Conservation (phyloP, 2,113 vertebrate species). For the Malurus melanocephalus region DNA sequence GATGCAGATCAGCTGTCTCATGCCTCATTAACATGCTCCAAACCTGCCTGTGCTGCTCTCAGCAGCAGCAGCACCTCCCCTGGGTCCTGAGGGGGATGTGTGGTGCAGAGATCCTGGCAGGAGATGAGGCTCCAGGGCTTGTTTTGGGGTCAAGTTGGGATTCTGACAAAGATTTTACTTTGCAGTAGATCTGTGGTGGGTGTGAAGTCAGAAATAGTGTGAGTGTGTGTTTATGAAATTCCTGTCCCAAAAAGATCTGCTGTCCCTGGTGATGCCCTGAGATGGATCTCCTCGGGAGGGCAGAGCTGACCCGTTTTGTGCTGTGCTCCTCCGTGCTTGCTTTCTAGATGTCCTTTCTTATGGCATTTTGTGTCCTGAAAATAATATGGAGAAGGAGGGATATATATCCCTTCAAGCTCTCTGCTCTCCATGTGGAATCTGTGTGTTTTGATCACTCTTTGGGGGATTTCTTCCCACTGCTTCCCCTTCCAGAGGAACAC, state of each 20-base stretch:
- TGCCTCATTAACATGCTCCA: not conserved
- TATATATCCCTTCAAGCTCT: not conserved
- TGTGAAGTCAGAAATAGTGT: not conserved
- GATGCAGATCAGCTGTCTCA: constrained; percentile 4
- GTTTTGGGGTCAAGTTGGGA: not conserved
- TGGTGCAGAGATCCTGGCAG: fast-evolving
- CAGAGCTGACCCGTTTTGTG: fast-evolving
- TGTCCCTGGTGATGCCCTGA: not conserved
- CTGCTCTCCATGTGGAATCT: not conserved
- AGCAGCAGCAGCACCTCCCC: not conserved
- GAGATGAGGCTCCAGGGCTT: not conserved
- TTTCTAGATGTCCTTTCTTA: fast-evolving
- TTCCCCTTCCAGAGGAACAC: not conserved
- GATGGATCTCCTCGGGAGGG: not conserved
- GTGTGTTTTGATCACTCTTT: not conserved
- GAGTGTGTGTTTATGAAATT: not conserved
- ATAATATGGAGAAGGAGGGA: not conserved
- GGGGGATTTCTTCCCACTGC: not conserved
- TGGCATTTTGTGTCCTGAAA: not conserved
- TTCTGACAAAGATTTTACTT: not conserved
- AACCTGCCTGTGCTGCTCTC: not conserved
- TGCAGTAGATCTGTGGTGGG: fast-evolving
- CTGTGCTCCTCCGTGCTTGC: not conserved
- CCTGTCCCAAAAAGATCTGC: not conserved
- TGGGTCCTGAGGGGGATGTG: fast-evolving